Evolutionary conservation across 2,113 vertebrate species (phyloP), one percentile per base, ranked within the genome.

Genomic region (Sinocyclocheilus rhinocerous): DNA sequence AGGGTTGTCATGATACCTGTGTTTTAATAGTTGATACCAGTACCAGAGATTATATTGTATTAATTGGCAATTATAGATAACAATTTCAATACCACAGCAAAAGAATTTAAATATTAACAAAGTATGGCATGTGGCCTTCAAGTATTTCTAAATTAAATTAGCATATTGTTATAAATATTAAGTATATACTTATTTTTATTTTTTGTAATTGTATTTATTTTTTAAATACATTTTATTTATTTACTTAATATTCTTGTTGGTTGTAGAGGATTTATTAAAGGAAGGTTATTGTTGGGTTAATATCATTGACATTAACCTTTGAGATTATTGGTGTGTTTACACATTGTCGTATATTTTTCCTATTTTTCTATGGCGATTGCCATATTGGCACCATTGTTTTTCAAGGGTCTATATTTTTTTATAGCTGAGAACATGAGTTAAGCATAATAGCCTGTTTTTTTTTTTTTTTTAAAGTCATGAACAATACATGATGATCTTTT

Each of bases 401-500:
- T 57, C 29, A 84, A 9, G 3, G 52, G 2, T 79, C 10, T n/a
- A 1, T 16, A 18, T 22, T 33, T 78, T 78, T 20, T 48, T 73
- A 11, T 42, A 45, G n/a, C 45, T 2, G 55, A 57, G 55, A 67
- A 39, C 69, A 22, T 11, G 12, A 2, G 16, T 48, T 77, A 9
- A 70, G 63, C 73, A 52, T 13, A 52, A 65, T 67, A 50, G 36
- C 2, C 6, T 18, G 36, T 84, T 79, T 36, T 70, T 83, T 83
- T 45, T 87, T 83, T 77, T 29, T 0, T 50, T 12, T 50, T 33
- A 33, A 33, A 16, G 15, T 52, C 10, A n/a, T 22, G 65, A 65
- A 61, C 36, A 20, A 42, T 36, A 18, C n/a, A 59, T 82, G 7
- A 18, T 24, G 16, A 73, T 84, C 20, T 78, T 39, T 61, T 59